Percentiles rank a stretch among this genome's conserved stretches.
These are phyloP conservation scores for Drosophila niveifrons DNA, from an alignment of 2,888 invertebrate species.

Conservation along the genomic window DNA sequence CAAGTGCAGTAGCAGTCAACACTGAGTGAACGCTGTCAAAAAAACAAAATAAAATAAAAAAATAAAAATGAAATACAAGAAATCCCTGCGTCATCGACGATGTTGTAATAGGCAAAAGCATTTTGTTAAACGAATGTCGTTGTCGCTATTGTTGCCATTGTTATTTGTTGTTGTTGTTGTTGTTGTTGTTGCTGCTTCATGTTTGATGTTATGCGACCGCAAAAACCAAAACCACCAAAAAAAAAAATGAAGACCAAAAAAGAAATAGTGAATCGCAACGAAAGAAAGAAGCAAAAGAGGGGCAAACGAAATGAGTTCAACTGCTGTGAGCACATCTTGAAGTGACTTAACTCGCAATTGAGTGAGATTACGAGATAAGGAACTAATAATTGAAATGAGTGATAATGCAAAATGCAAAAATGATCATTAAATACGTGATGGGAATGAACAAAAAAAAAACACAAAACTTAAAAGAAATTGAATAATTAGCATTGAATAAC, in stretches of 20 bases:
- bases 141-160: conserved; percentile 38
- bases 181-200: conserved; percentile 31
- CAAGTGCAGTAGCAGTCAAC: conserved; percentile 12
- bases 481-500: background rate
- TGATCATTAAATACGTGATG: background rate
- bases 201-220: conserved; percentile 47
- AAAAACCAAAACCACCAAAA: conserved; percentile 29
- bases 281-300: conserved; percentile 38
- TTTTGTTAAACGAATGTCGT: conserved; percentile 66
- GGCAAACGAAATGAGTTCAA: conserved; percentile 10
- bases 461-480: background rate
- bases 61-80: conserved; percentile 33
- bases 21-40: conserved; percentile 7
- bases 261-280: conserved; percentile 43
- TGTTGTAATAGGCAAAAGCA: conserved; percentile 65
- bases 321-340: conserved; percentile 1
- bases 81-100: conserved; percentile 78
- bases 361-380: conserved; percentile 1
- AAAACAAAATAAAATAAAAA: conserved; percentile 39
- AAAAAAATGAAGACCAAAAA: conserved; percentile 5
- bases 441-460: background rate
- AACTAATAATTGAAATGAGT: conserved; percentile 1
- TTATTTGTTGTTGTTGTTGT: conserved; percentile 38
- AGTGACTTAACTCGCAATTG: background rate
- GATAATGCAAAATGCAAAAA: background rate